A percentile compares a stretch with the other conserved stretches of the same genome.
Conservation (phyloP, 2,888 invertebrate species). For the Acleris cristana region DNA sequence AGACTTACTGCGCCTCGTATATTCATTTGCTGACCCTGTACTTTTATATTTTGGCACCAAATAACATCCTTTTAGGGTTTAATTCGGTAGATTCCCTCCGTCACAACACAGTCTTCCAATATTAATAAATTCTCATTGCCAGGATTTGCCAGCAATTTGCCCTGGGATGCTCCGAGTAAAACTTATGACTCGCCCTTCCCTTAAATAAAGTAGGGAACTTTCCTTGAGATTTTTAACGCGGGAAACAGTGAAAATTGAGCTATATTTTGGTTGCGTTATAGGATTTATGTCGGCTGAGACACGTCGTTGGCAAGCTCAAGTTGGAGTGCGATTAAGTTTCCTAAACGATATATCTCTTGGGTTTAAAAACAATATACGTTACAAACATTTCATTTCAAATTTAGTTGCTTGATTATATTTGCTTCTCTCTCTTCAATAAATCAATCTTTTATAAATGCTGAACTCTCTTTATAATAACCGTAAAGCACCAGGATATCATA, state of each 20-base stretch:
- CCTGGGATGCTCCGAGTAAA: constrained; percentile 67
- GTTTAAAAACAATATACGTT: no score
- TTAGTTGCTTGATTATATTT: background rate
- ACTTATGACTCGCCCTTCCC: constrained; percentile 74
- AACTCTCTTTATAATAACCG: constrained; percentile 47
- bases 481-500: constrained; percentile 57
- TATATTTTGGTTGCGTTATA: constrained; percentile 49
- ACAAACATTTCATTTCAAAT: no score
- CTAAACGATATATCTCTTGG: constrained; percentile 11
- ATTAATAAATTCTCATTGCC: constrained; percentile 83
- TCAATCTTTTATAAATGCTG: no score
- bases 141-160: constrained; percentile 80
- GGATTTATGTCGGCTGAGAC: constrained; percentile 26
- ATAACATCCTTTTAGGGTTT: constrained; percentile 69
- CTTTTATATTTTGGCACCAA: constrained; percentile 48
- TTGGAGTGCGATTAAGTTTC: constrained; percentile 22
- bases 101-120: constrained; percentile 67
- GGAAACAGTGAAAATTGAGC: constrained; percentile 59
- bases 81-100: constrained; percentile 60
- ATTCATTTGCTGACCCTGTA: constrained; percentile 40
- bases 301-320: background rate
- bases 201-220: constrained; percentile 66
- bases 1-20: constrained; percentile 30
- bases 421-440: no score
- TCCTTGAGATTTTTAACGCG: constrained; percentile 59